Conservation (phyloP, 2,113 vertebrate species). For the Microcebus ravelobensis region DNA sequence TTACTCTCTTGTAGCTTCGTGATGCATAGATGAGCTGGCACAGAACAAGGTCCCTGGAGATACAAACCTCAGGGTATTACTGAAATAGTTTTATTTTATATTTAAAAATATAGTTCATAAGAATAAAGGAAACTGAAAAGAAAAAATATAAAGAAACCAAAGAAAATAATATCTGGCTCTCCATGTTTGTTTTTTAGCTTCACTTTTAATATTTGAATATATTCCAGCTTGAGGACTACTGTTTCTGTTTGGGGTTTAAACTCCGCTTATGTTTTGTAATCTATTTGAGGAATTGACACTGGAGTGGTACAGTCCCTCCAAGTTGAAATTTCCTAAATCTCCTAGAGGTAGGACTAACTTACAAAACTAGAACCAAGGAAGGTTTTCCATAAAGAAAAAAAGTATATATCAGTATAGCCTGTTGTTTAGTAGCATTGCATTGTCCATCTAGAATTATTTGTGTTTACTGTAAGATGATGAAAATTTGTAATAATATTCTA, state of each 20-base stretch:
- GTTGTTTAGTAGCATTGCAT: background rate
- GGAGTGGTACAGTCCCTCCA: background rate
- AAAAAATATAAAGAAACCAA: background rate
- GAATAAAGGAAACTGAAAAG: background rate
- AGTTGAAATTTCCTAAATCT: background rate
- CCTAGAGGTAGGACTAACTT: background rate
- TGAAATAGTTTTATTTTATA: background rate
- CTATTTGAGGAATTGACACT: background rate
- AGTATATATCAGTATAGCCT: background rate
- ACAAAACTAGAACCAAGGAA: background rate
- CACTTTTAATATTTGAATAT: background rate
- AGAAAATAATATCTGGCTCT: background rate
- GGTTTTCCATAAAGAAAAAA: background rate
- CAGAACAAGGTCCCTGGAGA: accelerated
- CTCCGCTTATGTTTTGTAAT: background rate
- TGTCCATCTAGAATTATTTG: background rate
- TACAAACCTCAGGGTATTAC: background rate
- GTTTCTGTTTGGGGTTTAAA: background rate
- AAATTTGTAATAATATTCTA: background rate
- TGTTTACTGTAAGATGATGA: background rate
- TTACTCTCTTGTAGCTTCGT: background rate
- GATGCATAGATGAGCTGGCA: background rate
- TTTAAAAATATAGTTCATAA: background rate
- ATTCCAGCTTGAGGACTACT: background rate
- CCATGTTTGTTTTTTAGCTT: background rate